Base-by-base conservation (phyloP, 2,888 invertebrate species). In the Unio delphinus region DNA sequence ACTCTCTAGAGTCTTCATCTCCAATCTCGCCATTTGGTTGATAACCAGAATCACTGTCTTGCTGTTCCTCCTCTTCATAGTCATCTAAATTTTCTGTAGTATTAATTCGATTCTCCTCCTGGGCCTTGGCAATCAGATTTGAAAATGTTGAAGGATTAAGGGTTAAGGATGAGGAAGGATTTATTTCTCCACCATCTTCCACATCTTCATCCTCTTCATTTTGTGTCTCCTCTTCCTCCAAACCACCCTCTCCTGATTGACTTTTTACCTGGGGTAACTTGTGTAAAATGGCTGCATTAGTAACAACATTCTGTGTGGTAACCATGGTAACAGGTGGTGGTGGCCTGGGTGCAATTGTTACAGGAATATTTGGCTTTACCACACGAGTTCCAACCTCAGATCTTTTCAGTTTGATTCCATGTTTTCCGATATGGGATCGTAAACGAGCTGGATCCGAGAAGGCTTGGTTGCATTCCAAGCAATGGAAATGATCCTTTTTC, bases 401-500 rank as follows among this genome's bases (percentile, higher is more conserved):
- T 58, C 79, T 74, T 30, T 79, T 79, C 28, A 86, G 81, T 72
- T 81, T 87, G 70, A 87, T 72, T 0, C 89, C 88, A 87, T 95
- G 95, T 86, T 94, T 94, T 23, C 93, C 92, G 56, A 94, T 92
- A 89, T 95, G 95, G 0, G 93, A 92, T 54, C 93, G 92, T 61
- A 95, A 90, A 68, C 93, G 92, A 70, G 93, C 93, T 66, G 93
- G 89, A 81, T 94, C 94, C n/a, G 94, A 94, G 87, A 94, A 94
- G 0, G 94, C 94, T 90, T 95, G 95, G 89, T 94, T 94, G 90
- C 95, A 95, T 64, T 94, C 92, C 85, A 94, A 93, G 89, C 95
- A 95, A 86, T 95, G 95, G 86, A 93, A 94, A 86, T 95, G 95
- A 77, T 93, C 93, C 84, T 94, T 93, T 73, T 94, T 92, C 89